Conservation (phyloP, 2,888 invertebrate species). For the Drosophila quinaria region DNA sequence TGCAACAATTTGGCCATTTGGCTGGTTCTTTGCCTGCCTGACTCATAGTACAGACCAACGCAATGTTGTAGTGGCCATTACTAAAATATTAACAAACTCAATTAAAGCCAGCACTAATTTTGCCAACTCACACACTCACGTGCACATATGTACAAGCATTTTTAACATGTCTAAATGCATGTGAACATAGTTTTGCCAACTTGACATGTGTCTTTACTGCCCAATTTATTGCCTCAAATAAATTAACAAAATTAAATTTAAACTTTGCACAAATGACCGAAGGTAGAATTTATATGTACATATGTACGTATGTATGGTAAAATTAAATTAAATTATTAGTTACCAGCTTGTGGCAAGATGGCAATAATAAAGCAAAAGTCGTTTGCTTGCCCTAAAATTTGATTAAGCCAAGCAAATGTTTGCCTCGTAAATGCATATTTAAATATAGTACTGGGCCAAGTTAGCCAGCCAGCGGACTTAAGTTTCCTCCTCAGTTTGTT, state of each 20-base stretch:
- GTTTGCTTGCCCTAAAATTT: conserved; percentile 51
- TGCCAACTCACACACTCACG: conserved; percentile 34
- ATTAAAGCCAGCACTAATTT: conserved; percentile 77
- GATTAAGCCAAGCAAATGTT: conserved; percentile 67
- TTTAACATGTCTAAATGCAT: conserved; percentile 58
- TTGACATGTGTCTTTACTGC: conserved; percentile 67
- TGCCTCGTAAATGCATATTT: conserved; percentile 66
- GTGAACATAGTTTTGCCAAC: conserved; percentile 46
- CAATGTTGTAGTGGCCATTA: conserved; percentile 63
- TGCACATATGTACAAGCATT: conserved; percentile 32
- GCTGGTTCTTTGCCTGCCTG: conserved; percentile 25
- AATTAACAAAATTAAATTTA: conserved; percentile 81
- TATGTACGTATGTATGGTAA: conserved; percentile 5
- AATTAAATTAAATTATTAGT: conserved; percentile 76
- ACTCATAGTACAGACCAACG: conserved; percentile 33
- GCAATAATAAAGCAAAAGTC: conserved; percentile 40
- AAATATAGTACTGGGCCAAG: conserved; percentile 59
- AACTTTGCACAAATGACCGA: conserved; percentile 66
- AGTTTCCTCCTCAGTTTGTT: conserved; percentile 66
- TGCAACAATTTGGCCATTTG: conserved; percentile 63
- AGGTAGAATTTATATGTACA: conserved; percentile 26
- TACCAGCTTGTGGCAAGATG: conserved; percentile 36
- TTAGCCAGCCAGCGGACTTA: conserved; percentile 44
- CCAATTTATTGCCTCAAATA: conserved; percentile 77
- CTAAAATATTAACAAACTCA: conserved; percentile 82